Percentiles rank a stretch among this genome's conserved stretches.
Conservation (phyloP, 2,888 invertebrate genomes). For the Drosophila siamana region DNA sequence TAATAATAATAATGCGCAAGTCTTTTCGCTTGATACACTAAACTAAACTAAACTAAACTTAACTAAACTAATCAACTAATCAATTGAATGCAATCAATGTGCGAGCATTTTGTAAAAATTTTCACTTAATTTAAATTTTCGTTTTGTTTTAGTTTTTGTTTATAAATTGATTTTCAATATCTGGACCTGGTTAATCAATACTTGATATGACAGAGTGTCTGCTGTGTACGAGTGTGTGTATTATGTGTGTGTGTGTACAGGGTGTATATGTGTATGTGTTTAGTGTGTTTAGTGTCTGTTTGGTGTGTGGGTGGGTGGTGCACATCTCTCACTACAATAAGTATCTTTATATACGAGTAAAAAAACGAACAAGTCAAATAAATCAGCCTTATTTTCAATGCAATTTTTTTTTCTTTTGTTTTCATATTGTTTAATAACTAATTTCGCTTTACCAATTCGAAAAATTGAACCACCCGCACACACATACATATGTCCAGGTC, state of each 20-base stretch:
- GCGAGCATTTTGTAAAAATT: constrained; percentile 53
- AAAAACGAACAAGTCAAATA: constrained; percentile 80
- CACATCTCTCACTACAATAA: constrained; percentile 33
- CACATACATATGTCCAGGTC: constrained; percentile 37
- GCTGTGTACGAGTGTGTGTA: constrained; percentile 16
- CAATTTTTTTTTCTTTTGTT: constrained; percentile 55
- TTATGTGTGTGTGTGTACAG: constrained; percentile 23
- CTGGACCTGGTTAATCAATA: constrained; percentile 45
- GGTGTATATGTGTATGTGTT: constrained; percentile 27
- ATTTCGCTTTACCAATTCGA: constrained; percentile 67
- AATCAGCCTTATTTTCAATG: constrained; percentile 79
- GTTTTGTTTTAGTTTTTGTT: constrained; percentile 27
- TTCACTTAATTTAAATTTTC: constrained; percentile 58
- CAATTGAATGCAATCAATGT: constrained; percentile 52
- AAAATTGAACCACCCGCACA: constrained; percentile 50
- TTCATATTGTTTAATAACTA: constrained; percentile 51
- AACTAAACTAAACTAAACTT: constrained; percentile 35
- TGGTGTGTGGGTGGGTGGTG: constrained; percentile 21
- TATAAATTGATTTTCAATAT: constrained; percentile 1
- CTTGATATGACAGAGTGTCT: constrained; percentile 66
- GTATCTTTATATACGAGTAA: constrained; percentile 47
- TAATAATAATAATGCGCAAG: constrained; percentile 60
- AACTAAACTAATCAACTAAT: constrained; percentile 26
- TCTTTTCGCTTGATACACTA: constrained; percentile 68
- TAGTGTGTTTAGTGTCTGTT: constrained; percentile 13